These are phyloP conservation scores for Strix uralensis DNA, from an alignment of 2,113 vertebrate species.

Conservation along the genomic window DNA sequence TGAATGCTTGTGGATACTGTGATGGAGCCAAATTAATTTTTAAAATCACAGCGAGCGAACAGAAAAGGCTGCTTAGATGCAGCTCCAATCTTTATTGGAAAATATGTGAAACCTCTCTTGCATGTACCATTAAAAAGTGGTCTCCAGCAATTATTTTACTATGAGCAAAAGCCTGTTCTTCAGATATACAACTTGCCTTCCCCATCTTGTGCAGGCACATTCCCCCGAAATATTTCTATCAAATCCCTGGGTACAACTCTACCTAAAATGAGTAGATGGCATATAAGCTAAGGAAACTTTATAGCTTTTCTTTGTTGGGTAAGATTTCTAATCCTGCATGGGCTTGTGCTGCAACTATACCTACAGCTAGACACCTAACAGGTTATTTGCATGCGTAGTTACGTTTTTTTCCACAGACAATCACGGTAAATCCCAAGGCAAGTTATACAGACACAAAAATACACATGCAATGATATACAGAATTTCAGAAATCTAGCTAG, in stretches of 20 bases:
- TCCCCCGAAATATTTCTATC: neutral
- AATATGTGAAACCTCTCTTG: neutral
- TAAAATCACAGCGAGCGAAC: neutral
- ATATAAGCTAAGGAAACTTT: neutral
- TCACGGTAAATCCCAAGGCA: constrained; percentile 25
- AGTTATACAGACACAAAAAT: neutral
- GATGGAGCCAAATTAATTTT: neutral
- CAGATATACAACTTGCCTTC: neutral
- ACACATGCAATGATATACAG: neutral
- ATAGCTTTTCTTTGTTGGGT: neutral
- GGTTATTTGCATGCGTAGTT: constrained; percentile 30
- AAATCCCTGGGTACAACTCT: neutral
- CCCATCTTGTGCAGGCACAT: neutral
- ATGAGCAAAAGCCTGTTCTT: neutral
- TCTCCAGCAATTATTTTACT: neutral
- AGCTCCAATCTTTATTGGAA: neutral
- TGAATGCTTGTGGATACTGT: neutral
- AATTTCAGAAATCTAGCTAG: neutral
- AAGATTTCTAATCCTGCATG: constrained; percentile 41
- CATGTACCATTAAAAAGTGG: neutral
- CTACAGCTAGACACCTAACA: constrained; percentile 14
- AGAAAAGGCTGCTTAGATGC: neutral
- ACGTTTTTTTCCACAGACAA: neutral
- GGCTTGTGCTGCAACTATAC: constrained; percentile 36
- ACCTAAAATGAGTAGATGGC: neutral